These are phyloP conservation scores for Austrofundulus limnaeus DNA, from an alignment of 2,113 vertebrate species.

Conservation along the genomic window DNA sequence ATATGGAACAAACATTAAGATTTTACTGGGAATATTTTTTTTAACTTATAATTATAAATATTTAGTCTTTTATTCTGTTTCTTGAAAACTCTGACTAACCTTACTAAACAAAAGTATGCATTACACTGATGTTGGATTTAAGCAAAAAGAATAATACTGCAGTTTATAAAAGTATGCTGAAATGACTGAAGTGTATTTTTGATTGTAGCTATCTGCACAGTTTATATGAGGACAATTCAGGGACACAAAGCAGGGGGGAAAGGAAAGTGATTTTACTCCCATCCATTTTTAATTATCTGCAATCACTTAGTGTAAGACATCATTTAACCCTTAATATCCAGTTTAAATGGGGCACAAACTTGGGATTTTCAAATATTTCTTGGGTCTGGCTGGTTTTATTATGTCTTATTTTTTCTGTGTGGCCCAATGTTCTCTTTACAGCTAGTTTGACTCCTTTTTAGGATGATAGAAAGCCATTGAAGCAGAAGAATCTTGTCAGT, in stretches of 20 bases:
- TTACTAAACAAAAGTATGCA: too few relatives aligned
- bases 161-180: too few relatives aligned
- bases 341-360: slow-evolving; percentile 1
- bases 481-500: slow-evolving; percentile 51
- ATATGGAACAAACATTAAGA: not conserved
- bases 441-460: slow-evolving; percentile 2
- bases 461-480: slow-evolving; percentile 13
- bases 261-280: too few relatives aligned
- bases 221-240: too few relatives aligned
- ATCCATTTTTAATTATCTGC: not conserved
- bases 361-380: not conserved
- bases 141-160: too few relatives aligned
- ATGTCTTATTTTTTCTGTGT: slow-evolving; percentile 8
- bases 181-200: too few relatives aligned
- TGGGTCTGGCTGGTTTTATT: slow-evolving; percentile 11
- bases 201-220: too few relatives aligned
- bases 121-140: too few relatives aligned
- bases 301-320: not conserved
- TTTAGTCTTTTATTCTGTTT: too few relatives aligned
- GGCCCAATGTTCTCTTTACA: slow-evolving; percentile 23
- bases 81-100: too few relatives aligned
- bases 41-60: too few relatives aligned
- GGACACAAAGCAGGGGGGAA: too few relatives aligned
- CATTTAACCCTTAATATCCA: not conserved
- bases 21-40: not conserved